These are phyloP conservation scores for Chelon labrosus DNA, from an alignment of 2,797 vertebrate genomes.

Conservation along the genomic window DNA sequence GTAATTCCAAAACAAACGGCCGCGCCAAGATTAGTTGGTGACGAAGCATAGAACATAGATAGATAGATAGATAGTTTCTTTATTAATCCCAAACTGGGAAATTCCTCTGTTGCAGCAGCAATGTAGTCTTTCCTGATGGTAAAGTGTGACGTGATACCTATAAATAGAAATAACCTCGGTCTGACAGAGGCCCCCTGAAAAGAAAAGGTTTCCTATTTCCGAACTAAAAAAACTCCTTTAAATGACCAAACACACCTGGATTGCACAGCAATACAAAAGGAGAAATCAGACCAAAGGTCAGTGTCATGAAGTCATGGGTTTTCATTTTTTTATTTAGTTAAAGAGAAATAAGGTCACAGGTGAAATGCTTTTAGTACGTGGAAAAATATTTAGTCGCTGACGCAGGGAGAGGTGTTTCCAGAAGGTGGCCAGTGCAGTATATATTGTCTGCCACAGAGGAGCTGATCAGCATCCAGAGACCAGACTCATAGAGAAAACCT, in stretches of 20 bases:
- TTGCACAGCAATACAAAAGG: not conserved
- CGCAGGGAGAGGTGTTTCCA: not conserved
- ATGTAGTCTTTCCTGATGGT: not conserved
- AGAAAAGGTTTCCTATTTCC: constrained; percentile 6
- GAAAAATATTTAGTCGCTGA: too few species aligned
- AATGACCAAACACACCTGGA: not conserved
- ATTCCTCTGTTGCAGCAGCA: too few species aligned
- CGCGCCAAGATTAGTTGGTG: not conserved
- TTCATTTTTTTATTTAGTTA: not conserved
- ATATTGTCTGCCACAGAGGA: not conserved
- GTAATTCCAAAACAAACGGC: too few species aligned
- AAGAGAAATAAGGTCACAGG: too few species aligned
- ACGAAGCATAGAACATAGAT: too few species aligned
- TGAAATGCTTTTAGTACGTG: accelerated
- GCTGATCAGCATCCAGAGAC: not conserved
- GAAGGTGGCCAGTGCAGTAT: constrained; percentile 15
- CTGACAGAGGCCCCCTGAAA: accelerated
- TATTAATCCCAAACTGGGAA: too few species aligned
- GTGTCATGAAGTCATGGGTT: not conserved
- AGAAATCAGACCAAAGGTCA: too few species aligned
- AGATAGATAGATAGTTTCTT: too few species aligned
- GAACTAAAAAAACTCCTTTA: not conserved
- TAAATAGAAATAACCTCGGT: not conserved
- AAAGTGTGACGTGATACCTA: accelerated
- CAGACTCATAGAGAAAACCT: constrained; percentile 14